Evolutionary conservation across 37 sponge, comb jelly and placozoan genomes (phyloP).

Genomic region (Corticium candelabrum): DNA sequence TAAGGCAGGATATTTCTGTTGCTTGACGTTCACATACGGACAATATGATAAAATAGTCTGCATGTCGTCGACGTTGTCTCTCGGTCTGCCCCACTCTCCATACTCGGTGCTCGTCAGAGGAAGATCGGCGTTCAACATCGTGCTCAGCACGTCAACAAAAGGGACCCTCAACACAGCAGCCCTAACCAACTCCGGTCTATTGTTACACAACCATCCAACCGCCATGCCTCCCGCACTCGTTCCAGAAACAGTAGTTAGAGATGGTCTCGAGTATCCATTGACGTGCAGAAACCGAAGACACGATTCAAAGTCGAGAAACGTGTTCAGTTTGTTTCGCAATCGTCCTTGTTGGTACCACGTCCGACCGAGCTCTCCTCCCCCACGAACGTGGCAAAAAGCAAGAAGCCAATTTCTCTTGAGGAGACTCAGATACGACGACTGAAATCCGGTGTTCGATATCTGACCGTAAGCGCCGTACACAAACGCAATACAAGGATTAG

Average conservation of each 20-base stretch:
- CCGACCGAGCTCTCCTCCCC: constrained; percentile 46
- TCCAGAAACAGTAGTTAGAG: constrained; percentile 30
- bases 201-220: constrained; percentile 36
- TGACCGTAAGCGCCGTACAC: constrained; percentile 43
- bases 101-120: not conserved
- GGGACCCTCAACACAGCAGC: constrained; percentile 38
- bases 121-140: not conserved
- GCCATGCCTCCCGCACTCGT: constrained; percentile 37
- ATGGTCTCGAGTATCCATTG: constrained; percentile 22
- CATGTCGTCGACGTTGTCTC: not conserved
- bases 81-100: not conserved
- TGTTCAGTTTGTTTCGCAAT: constrained; percentile 17
- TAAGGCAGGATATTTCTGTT: not conserved
- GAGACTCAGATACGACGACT: constrained; percentile 9
- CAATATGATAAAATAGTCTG: not conserved
- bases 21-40: not conserved
- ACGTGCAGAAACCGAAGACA: constrained; percentile 26
- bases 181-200: constrained; percentile 24
- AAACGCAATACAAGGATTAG: not conserved
- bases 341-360: constrained; percentile 26
- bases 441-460: constrained; percentile 10
- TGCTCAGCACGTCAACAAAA: not conserved
- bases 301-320: constrained; percentile 32
- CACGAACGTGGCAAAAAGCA: constrained; percentile 50
- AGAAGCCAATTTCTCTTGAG: constrained; percentile 40